Conservation (phyloP, 2,797 vertebrate genomes). For the Eurystomus glaucurus region DNA sequence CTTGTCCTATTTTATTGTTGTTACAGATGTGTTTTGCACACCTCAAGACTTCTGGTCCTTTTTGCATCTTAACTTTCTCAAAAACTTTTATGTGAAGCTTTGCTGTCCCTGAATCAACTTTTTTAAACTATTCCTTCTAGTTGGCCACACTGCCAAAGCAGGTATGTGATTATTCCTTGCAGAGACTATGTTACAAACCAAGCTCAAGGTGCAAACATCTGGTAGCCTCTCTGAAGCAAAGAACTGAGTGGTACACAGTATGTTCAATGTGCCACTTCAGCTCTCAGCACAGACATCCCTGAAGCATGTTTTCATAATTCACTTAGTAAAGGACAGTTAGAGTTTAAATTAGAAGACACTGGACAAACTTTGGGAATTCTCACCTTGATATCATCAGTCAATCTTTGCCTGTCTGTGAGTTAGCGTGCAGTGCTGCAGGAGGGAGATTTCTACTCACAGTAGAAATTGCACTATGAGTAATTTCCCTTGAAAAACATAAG, state of each 20-base stretch:
- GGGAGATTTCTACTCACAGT: constrained; percentile 4
- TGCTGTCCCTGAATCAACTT: background rate
- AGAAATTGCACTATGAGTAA: constrained; percentile 65
- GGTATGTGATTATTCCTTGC: background rate
- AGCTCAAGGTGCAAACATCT: background rate
- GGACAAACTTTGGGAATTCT: background rate
- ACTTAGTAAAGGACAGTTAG: background rate
- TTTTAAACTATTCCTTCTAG: background rate
- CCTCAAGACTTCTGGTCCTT: background rate
- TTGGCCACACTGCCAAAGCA: background rate
- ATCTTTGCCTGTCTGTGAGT: background rate
- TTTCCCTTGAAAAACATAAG: constrained; percentile 74
- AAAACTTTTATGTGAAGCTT: background rate
- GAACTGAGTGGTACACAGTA: background rate
- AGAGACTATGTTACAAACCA: background rate
- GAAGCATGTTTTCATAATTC: background rate
- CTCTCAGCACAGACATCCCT: background rate
- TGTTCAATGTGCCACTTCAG: background rate
- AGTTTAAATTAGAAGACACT: background rate
- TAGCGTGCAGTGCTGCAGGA: background rate
- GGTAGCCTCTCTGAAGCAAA: background rate
- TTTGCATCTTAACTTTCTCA: background rate
- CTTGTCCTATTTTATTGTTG: background rate
- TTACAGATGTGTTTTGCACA: background rate
- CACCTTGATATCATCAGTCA: background rate